Evolutionary conservation across 2,797 vertebrate genomes (phyloP), one percentile per base, ranked within the genome.

Genomic region (Moxostoma hubbsi): DNA sequence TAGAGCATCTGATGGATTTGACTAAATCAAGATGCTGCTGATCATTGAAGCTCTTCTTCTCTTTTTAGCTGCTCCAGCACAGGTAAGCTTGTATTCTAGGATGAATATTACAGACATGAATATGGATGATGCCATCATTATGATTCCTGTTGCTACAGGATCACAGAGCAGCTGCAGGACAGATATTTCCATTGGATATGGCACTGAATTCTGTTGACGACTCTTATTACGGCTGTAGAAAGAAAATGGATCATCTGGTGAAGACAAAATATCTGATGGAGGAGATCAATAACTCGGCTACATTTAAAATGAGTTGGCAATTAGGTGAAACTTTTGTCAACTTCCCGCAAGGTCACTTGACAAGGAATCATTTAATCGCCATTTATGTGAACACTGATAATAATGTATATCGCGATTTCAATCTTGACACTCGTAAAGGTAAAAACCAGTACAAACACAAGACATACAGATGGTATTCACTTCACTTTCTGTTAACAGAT

Each of bases 31-130:
- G 65, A 68, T 68, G 18, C 12, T 68, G 49, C 12, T 54, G 18
- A 68, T 68, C 66, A 68, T 9, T 54, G 12, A 54, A 53, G 66
- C 66, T 43, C 18, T 54, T 66, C 63, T 67, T 49, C 66, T 68
- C 16, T 13, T 67, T 5, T 13, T 7, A 67, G 10, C 65, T 18
- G 65, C 12, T 68, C 66, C 53, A 43, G 18, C 12, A 68, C 50
- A 53, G 18, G 66, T 43, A 53, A 43, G 18, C 5, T 68, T n/a
- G 50, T 68, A 50, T 68, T 68, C 5, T 68, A 9, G 7, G 9
- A n/a, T 53, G 18, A 68, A 53, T 53, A 53, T 51, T 16, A 49
- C 16, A 50, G 2, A 53, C 50, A 54, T 55, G 5, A 43, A 15
- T 71, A 51, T 5, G 49, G 70, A 72, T 59, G 10, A 59, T 47